Percentiles rank a stretch among this genome's conserved stretches.
Evolutionary conservation across 2,888 invertebrate genomes (phyloP).

Genomic region (Athetis lepigone): DNA sequence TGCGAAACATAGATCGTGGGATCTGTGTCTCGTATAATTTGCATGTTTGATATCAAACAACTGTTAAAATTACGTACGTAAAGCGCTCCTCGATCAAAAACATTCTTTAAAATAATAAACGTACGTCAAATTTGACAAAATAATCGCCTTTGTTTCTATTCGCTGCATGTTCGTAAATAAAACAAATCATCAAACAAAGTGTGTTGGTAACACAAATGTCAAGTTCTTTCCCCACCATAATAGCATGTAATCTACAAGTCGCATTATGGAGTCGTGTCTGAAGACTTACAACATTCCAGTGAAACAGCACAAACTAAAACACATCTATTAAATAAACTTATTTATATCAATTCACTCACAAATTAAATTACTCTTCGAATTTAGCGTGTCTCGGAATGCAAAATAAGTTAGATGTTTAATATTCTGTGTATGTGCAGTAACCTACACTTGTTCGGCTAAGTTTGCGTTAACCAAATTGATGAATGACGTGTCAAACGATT

Average conservation of each 20-base stretch:
- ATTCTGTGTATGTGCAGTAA: constrained; percentile 43
- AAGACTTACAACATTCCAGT: constrained; percentile 43
- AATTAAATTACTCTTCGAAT: constrained; percentile 34
- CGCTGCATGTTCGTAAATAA: constrained; percentile 13
- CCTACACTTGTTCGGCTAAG: constrained; percentile 18
- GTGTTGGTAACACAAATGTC: constrained; percentile 42
- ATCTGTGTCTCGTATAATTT: constrained; percentile 59
- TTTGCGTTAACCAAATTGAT: constrained; percentile 21
- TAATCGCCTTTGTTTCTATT: constrained; percentile 18
- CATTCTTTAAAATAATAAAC: constrained; percentile 7
- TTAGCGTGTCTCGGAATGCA: constrained; percentile 44
- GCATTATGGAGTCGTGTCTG: constrained; percentile 39
- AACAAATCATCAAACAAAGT: constrained; percentile 26
- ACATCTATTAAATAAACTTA: constrained; percentile 22
- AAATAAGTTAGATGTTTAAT: constrained; percentile 42
- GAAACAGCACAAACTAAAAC: constrained; percentile 37
- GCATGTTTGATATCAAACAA: constrained; percentile 37
- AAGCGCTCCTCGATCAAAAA: neutral
- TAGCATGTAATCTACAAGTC: constrained; percentile 49
- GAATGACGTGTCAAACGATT: constrained; percentile 40
- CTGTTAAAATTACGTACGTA: constrained; percentile 2
- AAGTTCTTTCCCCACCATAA: constrained; percentile 40
- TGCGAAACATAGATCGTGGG: constrained; percentile 63
- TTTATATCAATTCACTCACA: constrained; percentile 21
- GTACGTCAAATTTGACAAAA: constrained; percentile 1